phyloP scores from a whole-genome alignment of 2,888 invertebrate species.

The Theodoxus fluviatilis region DNA sequence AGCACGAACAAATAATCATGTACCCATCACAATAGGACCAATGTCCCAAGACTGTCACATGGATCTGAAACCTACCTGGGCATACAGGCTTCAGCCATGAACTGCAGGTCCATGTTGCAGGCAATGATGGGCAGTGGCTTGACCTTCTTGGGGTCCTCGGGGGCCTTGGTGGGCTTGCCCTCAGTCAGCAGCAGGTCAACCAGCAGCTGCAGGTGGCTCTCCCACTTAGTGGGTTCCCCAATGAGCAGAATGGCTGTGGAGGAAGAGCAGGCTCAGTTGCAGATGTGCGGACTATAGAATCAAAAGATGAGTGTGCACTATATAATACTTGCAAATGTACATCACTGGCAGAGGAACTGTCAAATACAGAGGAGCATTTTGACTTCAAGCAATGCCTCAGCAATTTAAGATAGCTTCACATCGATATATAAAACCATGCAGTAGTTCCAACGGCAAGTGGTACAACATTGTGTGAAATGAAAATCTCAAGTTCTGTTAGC shows the following conservation, averaged over 20 bases:
- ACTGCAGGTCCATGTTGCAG: constrained; percentile 66
- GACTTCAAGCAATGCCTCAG: too few species aligned
- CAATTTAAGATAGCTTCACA: too few species aligned
- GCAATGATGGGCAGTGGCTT: constrained; percentile 63
- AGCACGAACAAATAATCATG: too few species aligned
- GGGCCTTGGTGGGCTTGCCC: constrained; percentile 59
- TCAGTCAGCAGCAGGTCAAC: constrained; percentile 63
- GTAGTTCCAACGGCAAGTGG: too few species aligned
- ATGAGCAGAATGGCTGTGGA: constrained; percentile 59
- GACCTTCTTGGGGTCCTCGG: constrained; percentile 40
- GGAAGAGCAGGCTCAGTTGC: too few species aligned
- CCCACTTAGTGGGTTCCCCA: constrained; percentile 65
- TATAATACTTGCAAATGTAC: too few species aligned
- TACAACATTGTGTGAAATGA: neutral
- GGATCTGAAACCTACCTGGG: constrained; percentile 46
- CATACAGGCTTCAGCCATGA: constrained; percentile 65
- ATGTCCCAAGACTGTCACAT: too few species aligned
- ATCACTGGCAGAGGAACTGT: too few species aligned
- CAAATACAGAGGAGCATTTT: too few species aligned
- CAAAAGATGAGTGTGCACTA: too few species aligned
- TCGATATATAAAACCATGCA: too few species aligned
- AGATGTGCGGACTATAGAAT: too few species aligned
- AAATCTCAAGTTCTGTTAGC: neutral
- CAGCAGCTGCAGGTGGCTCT: constrained; percentile 63
- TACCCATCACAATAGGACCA: neutral